Evolutionary conservation across 35 echinoderm and acorn worm genomes (phyloP).

Genomic region (Chiridota heheva): DNA sequence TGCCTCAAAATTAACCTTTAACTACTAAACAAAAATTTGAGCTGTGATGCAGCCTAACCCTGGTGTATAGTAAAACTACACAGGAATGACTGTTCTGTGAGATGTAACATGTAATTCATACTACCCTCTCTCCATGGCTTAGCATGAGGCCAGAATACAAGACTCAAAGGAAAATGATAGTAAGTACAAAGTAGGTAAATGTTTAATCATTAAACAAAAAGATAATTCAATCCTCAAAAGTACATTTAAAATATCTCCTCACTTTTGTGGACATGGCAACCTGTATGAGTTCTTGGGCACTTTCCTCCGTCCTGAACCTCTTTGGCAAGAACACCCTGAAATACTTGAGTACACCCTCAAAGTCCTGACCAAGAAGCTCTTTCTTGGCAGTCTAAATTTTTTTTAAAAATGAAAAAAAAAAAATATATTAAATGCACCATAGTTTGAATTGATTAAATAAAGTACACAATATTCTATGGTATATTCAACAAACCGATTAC

Average conservation of each 20-base stretch:
- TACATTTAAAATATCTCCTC: background rate
- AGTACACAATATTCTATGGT: too few species aligned
- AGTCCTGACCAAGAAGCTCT: slow-evolving; percentile 80
- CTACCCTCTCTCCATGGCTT: too few species aligned
- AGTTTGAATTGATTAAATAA: too few species aligned
- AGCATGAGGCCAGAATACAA: too few species aligned
- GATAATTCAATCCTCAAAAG: background rate
- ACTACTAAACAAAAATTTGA: too few species aligned
- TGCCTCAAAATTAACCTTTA: too few species aligned
- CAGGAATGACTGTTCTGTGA: too few species aligned
- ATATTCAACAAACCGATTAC: too few species aligned
- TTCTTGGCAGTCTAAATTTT: slow-evolving; percentile 65
- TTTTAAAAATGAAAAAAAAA: background rate
- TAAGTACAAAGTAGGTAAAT: background rate
- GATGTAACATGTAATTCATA: too few species aligned
- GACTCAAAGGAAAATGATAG: background rate
- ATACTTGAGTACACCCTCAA: slow-evolving; percentile 95
- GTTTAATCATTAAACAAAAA: background rate
- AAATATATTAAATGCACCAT: background rate
- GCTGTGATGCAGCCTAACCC: too few species aligned
- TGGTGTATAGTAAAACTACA: too few species aligned
- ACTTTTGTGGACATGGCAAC: slow-evolving; percentile 90
- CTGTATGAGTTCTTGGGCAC: slow-evolving; percentile 87
- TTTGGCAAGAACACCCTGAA: slow-evolving; percentile 87
- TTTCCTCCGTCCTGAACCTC: slow-evolving; percentile 84